phyloP scores from a whole-genome alignment of 2,113 vertebrate species.

The Gasterosteus nipponicus region DNA sequence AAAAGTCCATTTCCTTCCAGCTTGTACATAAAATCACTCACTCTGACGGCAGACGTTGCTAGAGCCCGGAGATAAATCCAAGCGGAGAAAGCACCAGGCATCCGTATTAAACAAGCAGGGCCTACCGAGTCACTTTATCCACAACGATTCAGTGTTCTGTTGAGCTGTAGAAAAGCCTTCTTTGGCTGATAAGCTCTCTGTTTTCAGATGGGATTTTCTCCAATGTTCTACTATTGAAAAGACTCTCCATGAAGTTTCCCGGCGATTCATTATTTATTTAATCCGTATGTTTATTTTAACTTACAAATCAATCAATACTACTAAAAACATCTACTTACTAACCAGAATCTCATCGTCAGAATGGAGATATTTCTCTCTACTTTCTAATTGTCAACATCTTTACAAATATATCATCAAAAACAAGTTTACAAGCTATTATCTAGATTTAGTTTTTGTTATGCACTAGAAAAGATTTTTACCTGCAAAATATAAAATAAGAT shows the following conservation, averaged over 20 bases:
- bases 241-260: too few species aligned
- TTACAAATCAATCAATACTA: too few species aligned
- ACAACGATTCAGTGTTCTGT: constrained; percentile 15
- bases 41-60: constrained; percentile 23
- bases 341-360: too few species aligned
- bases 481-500: neutral
- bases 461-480: neutral
- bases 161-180: constrained; percentile 18
- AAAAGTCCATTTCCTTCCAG: constrained; percentile 46
- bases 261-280: too few species aligned
- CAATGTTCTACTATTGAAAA: neutral
- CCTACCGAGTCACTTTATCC: constrained; percentile 19
- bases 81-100: neutral
- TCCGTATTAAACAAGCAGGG: constrained; percentile 17
- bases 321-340: too few species aligned
- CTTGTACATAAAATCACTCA: constrained; percentile 1
- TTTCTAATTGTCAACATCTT: neutral
- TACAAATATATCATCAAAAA: neutral
- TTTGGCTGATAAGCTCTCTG: constrained; percentile 5
- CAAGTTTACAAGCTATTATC: neutral
- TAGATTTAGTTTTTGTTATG: neutral
- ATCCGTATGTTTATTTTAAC: too few species aligned
- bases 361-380: too few species aligned
- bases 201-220: neutral
- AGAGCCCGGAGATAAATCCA: constrained; percentile 26